Percentiles rank a stretch among this genome's conserved stretches.
phyloP scores from a whole-genome alignment of 2,113 vertebrate species.

The Strigops habroptila region DNA sequence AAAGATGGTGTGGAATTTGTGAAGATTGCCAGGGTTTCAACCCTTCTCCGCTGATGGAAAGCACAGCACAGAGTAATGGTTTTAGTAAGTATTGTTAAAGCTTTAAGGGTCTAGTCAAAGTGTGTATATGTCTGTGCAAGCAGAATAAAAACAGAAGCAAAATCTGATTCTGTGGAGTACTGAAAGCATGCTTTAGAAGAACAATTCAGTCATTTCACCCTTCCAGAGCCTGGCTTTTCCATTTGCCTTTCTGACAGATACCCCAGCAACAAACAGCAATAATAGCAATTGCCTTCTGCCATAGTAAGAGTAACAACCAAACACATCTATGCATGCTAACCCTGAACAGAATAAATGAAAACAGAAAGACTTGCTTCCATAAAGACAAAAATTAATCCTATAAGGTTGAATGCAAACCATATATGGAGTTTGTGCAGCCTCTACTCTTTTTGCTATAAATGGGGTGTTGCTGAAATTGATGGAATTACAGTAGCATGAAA shows the following conservation, averaged over 20 bases:
- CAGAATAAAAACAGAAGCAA: background rate
- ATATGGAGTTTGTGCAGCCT: background rate
- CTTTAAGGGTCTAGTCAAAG: background rate
- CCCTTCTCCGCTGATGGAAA: background rate
- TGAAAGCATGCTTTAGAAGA: background rate
- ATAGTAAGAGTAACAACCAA: background rate
- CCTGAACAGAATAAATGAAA: background rate
- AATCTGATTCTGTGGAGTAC: background rate
- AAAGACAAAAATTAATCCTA: background rate
- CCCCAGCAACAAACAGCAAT: background rate
- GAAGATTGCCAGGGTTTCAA: conserved; percentile 15
- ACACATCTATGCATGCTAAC: background rate
- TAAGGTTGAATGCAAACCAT: background rate
- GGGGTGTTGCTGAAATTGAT: background rate
- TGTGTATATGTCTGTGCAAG: background rate
- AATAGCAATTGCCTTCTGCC: background rate
- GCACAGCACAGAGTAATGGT: background rate
- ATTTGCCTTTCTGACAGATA: background rate
- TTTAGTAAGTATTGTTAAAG: background rate
- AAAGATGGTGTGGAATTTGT: background rate
- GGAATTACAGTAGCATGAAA: background rate
- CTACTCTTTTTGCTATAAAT: background rate
- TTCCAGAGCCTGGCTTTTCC: background rate
- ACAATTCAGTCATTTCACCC: background rate
- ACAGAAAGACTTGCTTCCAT: background rate